phyloP scores from a whole-genome alignment of 1,140 invertebrate species.

The Conus betulinus region DNA sequence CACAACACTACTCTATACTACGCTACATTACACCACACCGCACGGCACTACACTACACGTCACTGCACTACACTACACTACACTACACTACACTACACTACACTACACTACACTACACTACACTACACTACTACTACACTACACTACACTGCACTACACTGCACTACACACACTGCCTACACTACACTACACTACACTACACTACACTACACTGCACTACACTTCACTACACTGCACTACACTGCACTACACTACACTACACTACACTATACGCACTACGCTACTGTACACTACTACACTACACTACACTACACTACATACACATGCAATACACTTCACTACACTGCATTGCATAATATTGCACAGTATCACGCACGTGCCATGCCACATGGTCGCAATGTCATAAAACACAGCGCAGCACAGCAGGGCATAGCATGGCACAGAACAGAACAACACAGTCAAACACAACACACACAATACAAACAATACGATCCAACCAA shows the following conservation, averaged over 20 bases:
- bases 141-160: too few relatives aligned
- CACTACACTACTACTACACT: too few relatives aligned
- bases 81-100: too few relatives aligned
- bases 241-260: not conserved
- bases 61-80: too few relatives aligned
- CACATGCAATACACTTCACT: not conserved
- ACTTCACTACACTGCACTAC: not conserved
- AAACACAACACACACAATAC: too few relatives aligned
- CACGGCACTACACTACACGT: too few relatives aligned
- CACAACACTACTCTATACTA: not conserved
- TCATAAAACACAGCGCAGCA: not conserved
- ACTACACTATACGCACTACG: not conserved
- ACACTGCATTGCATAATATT: not conserved
- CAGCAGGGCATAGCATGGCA: too few relatives aligned
- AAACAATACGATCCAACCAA: too few relatives aligned
- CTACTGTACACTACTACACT: not conserved
- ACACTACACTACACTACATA: not conserved
- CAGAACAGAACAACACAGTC: too few relatives aligned
- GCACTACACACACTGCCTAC: not conserved
- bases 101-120: too few relatives aligned
- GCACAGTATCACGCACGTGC: not conserved
- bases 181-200: not conserved
- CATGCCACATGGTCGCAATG: not conserved
- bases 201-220: not conserved
- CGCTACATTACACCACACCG: not conserved